Evolutionary conservation across 2,113 vertebrate species (phyloP).

Genomic region (Chelonoidis abingdonii): DNA sequence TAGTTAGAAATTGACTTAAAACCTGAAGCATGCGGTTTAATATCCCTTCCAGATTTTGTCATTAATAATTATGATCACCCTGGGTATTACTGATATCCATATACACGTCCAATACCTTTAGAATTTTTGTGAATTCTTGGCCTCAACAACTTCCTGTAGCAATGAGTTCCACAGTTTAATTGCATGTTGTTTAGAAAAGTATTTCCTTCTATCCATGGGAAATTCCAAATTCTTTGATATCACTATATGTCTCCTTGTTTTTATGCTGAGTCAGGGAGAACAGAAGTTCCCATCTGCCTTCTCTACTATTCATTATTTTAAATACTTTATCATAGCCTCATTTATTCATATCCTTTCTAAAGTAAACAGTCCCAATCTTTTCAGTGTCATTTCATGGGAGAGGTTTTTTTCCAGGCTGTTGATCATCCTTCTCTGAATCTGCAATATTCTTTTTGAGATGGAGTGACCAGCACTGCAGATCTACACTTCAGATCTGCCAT

Average conservation of each 20-base stretch:
- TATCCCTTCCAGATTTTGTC: background rate
- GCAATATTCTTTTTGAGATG: background rate
- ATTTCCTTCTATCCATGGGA: background rate
- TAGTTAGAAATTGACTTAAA: background rate
- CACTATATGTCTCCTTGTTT: background rate
- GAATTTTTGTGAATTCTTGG: background rate
- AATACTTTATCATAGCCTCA: background rate
- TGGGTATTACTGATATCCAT: background rate
- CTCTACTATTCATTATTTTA: background rate
- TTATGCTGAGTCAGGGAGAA: background rate
- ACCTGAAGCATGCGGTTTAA: background rate
- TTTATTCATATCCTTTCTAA: background rate
- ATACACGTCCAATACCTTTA: background rate
- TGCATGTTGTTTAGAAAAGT: background rate
- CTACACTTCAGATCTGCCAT: background rate
- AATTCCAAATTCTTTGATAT: background rate
- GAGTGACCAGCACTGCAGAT: background rate
- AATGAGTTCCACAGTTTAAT: background rate
- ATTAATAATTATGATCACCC: background rate
- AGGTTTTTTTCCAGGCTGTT: background rate
- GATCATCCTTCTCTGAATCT: background rate
- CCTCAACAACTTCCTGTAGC: background rate
- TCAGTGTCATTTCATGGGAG: background rate
- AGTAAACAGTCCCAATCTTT: background rate
- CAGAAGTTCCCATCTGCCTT: background rate